Evolutionary conservation across 2,888 invertebrate species (phyloP).

Genomic region (Catocala nupta): DNA sequence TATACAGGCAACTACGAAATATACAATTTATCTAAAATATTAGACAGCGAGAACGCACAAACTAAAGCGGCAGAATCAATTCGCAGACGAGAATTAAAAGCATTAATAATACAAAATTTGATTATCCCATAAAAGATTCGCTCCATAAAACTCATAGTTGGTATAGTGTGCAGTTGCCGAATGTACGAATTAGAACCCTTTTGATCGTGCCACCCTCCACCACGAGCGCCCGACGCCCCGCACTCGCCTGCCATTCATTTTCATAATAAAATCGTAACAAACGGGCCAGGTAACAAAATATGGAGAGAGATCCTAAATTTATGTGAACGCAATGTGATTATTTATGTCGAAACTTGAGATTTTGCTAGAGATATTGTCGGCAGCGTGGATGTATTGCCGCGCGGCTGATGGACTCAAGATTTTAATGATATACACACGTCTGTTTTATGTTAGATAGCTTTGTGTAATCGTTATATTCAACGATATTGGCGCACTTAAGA

Average conservation of each 20-base stretch:
- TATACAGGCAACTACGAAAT: background rate
- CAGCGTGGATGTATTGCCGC: conserved; percentile 46
- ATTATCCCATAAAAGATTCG: conserved; percentile 87
- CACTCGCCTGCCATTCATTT: conserved; percentile 83
- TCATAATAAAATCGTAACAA: conserved; percentile 88
- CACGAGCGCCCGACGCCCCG: conserved; percentile 48
- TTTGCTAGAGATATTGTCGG: conserved; percentile 60
- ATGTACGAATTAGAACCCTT: conserved; percentile 87
- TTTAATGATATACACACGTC: conserved; percentile 38
- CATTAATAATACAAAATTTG: conserved; percentile 87
- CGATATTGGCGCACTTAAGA: background rate
- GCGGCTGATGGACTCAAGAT: conserved; percentile 43
- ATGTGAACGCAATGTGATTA: conserved; percentile 78
- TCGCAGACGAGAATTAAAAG: conserved; percentile 75
- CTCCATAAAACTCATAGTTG: conserved; percentile 85
- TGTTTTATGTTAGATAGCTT: conserved; percentile 16
- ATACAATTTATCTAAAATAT: conserved; percentile 2
- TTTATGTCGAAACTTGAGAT: conserved; percentile 79
- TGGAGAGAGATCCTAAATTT: conserved; percentile 84
- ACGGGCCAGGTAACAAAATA: conserved; percentile 86
- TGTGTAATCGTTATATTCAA: conserved; percentile 17
- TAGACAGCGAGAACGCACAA: conserved; percentile 29
- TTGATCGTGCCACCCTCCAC: conserved; percentile 72
- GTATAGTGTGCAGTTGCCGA: conserved; percentile 79
- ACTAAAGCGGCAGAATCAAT: conserved; percentile 69